Evolutionary conservation across 2,797 vertebrate species (phyloP).

Genomic region (Pogoniulus pusillus): DNA sequence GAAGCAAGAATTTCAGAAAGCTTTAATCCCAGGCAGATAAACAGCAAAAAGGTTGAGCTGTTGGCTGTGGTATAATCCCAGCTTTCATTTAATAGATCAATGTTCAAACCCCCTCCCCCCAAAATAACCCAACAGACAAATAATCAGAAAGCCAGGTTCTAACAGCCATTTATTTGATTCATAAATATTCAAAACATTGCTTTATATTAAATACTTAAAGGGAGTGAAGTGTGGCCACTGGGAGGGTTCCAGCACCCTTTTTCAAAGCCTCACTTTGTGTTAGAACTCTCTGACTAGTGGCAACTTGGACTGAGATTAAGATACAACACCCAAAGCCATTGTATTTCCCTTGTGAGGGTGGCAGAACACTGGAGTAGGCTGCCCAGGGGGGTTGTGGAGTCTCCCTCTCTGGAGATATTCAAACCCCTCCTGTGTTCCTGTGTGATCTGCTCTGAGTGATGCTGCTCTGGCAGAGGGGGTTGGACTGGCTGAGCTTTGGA

Average conservation of each 20-base stretch:
- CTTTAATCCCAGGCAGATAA: not conserved
- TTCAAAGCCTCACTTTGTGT: not conserved
- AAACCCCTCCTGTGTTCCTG: too few species aligned
- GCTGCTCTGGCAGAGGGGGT: too few species aligned
- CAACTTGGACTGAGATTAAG: not conserved
- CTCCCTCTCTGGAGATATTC: too few species aligned
- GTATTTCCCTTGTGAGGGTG: too few species aligned
- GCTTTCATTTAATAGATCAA: not conserved
- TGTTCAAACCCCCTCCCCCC: too few species aligned
- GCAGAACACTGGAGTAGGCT: too few species aligned
- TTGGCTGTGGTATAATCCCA: not conserved
- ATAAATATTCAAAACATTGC: constrained; percentile 7
- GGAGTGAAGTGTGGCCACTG: not conserved
- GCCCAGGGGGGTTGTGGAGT: too few species aligned
- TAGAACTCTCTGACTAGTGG: not conserved
- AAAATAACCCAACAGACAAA: too few species aligned
- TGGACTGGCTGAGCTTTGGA: too few species aligned
- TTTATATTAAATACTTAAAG: not conserved
- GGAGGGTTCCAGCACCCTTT: not conserved
- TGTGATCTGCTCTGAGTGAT: too few species aligned
- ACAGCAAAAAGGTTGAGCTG: not conserved
- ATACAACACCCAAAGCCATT: not conserved
- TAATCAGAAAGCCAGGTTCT: not conserved
- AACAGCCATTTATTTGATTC: not conserved
- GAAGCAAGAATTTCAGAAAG: constrained; percentile 1